Conservation (phyloP, 2,113 vertebrate genomes). For the Pontoporia blainvillei region DNA sequence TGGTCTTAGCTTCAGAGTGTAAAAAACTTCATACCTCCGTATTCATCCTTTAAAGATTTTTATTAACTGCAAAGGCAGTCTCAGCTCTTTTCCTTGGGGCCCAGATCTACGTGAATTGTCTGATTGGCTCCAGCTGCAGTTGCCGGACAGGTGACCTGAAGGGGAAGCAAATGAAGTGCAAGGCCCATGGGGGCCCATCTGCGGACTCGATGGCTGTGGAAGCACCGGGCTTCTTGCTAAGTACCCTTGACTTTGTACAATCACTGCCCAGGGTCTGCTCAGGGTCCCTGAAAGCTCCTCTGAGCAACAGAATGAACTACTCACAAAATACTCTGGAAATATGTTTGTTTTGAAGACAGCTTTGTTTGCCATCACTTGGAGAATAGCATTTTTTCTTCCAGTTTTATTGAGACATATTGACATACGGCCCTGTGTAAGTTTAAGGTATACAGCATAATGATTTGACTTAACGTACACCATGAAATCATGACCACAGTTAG, state of each 20-base stretch:
- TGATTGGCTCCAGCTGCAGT: background rate
- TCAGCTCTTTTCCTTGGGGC: background rate
- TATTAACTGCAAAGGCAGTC: background rate
- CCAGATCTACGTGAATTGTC: background rate
- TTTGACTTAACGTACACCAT: background rate
- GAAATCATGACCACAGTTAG: background rate
- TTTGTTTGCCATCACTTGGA: background rate
- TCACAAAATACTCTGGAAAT: background rate
- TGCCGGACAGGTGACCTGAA: background rate
- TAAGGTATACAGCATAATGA: background rate
- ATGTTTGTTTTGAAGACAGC: background rate
- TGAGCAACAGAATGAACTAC: background rate
- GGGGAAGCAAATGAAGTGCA: background rate
- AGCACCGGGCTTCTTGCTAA: background rate
- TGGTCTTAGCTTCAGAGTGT: background rate
- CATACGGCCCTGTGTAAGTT: background rate
- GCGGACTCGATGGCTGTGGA: background rate
- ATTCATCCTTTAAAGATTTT: background rate
- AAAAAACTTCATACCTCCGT: background rate
- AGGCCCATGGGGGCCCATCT: background rate
- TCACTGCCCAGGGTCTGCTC: background rate
- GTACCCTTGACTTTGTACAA: background rate
- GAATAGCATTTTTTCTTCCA: background rate
- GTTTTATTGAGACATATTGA: background rate
- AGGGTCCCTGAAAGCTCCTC: background rate